Base-by-base conservation (phyloP, 2,888 invertebrate species). In the Ophonus ardosiacus region DNA sequence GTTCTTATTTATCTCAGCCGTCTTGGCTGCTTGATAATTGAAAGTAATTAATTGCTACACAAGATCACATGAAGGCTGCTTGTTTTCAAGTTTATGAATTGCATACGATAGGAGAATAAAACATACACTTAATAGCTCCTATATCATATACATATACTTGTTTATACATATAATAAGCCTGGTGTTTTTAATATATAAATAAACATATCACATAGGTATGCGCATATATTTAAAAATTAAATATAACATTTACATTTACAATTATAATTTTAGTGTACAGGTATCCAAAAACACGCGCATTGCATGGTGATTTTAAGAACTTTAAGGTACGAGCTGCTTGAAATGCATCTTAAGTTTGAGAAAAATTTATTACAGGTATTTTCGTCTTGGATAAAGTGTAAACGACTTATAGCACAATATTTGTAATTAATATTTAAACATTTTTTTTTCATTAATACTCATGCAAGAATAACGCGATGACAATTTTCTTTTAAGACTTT, bases 11-110 rank as follows among this genome's bases (percentile, higher is more conserved):
- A 74, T 74, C 43, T 40, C 18, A 17, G 71, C 17, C 71, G 13
- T 74, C 43, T 43, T 43, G 31, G 43, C 71, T 43, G 71, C 43
- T 15, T 71, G 71, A 18, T 74, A 74, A 74, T 74, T 74, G 43
- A 43, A 43, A 74, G 71, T 74, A 74, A 74, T 74, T 74, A 74
- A 74, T 74, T 74, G 43, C 17, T 74, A 63, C 21, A 31, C 43
- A 43, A 18, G 40, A 74, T 74, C 15, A 74, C 13, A 15, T 74
- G 71, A 43, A 74, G 43, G 71, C 43, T 74, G 43, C 10, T 7
- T 68, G 40, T 74, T 74, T 43, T 74, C 71, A 74, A 74, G 71
- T 74, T 40, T 40, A 40, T 74, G 43, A 10, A 43, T 17, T 74
- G 7, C 43, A 43, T 17, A 63, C 21, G 6, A 43, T 15, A 63